Evolutionary conservation across 2,797 vertebrate genomes (phyloP), one percentile per base, ranked within the genome.

Genomic region (Melanotaenia pygmaea): DNA sequence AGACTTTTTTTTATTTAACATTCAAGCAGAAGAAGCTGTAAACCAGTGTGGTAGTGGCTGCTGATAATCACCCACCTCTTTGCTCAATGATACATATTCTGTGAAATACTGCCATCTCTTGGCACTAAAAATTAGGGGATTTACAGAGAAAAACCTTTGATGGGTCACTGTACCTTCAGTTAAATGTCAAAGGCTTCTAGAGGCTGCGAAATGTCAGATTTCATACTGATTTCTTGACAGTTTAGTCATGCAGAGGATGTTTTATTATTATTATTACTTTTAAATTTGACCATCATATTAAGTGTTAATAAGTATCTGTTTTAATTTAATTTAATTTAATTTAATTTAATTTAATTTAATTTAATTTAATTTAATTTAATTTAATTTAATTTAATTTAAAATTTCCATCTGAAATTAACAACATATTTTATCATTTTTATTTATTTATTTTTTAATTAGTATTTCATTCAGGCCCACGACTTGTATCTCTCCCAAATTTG

Each of bases 31-130:
- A 89, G 83, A 88, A 85, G 81, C 79, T 80, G 85, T 80, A 83
- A 92, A 80, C 68, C 79, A 84, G 77, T 64, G 83, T 75, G 79
- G 86, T 82, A 59, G 72, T 59, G 71, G 80, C 77, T 87, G 71
- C 77, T 81, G 77, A 77, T 90, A 74, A 84, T 76, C 80, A 77
- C 78, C 78, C 76, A 43, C 59, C 76, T 64, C 57, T 65, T 47
- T 4, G 12, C 40, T 67, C 54, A 20, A 71, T 71, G 83, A 67
- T 72, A 80, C 90, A 96, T 97, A 94, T 92, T 96, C 95, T 97
- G 95, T 93, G 94, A 95, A 94, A 97, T 96, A 96, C 96, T 97
- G 96, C 97, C 97, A 98, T 98, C 97, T 98, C 94, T 96, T 91
- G 97, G 94, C 51, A 1, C 61, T 64, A 67, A 26, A 22, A 58